Evolutionary conservation across 2,888 invertebrate genomes (phyloP), one percentile per base, ranked within the genome.

Genomic region (Parnassius glacialis): DNA sequence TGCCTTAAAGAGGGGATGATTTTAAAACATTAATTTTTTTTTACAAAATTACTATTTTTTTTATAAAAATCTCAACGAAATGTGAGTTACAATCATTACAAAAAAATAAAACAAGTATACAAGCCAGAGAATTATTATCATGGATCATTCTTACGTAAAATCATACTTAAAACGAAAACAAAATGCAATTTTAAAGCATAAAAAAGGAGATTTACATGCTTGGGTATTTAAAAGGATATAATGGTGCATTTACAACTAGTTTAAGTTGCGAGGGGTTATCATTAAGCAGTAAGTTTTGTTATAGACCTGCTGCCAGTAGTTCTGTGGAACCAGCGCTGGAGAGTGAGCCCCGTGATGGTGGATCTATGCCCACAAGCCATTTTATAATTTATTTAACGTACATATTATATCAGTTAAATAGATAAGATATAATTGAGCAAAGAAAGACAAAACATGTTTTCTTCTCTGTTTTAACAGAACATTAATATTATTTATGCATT

Each of bases 271-370:
- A 64, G 64, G 64, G 62, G 64, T 68, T 66, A 71, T 74, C 69
- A 74, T 74, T 67, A 60, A 65, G 61, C 64, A 55, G 59, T 59
- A 83, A 69, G 61, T 70, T 92, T 90, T 72, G 92, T 93, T 71
- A 92, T 73, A 92, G 92, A 89, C 95, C 94, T 88, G 94, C 92
- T 77, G 93, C 92, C 69, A 95, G 94, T 73, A 95, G 95, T 80
- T 94, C 93, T 68, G 85, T 76, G 52, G 92, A 92, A 67, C 90
- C 90, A 74, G 78, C 84, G 73, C 92, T 92, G 81, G 92, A 92
- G 69, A 84, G 93, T 73, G 94, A 94, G 76, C 93, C 94, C 92
- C 86, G 79, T 68, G 90, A 90, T 65, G 90, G 82, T 76, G 93
- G 87, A 90, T 89, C 90, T 90, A 86, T 71, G 73, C 77, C 84